Evolutionary conservation across 2,888 invertebrate genomes (phyloP).

Genomic region (Ophion ventricosus): DNA sequence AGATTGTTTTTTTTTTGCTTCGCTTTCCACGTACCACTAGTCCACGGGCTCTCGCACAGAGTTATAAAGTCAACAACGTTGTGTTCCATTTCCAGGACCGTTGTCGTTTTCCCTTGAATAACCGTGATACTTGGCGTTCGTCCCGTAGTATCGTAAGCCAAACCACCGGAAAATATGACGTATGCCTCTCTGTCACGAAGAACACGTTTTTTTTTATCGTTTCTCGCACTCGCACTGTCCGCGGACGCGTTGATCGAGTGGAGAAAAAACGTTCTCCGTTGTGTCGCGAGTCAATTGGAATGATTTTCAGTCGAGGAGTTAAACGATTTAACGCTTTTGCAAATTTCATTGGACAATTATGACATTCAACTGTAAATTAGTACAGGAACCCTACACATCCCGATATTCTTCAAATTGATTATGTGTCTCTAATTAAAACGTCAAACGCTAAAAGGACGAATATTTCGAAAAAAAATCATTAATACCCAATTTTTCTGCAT

Average conservation of each 20-base stretch:
- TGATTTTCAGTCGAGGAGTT: conserved; percentile 1
- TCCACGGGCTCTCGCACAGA: conserved; percentile 97
- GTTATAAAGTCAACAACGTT: conserved; percentile 98
- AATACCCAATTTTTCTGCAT: no score
- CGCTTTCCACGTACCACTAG: conserved; percentile 88
- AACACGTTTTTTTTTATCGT: conserved; percentile 15
- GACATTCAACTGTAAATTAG: neutral
- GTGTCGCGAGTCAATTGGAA: neutral
- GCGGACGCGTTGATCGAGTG: neutral
- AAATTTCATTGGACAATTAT: neutral
- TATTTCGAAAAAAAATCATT: no score
- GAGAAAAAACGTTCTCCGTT: conserved; percentile 8
- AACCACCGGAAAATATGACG: conserved; percentile 98
- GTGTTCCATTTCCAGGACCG: conserved; percentile 99
- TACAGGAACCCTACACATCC: neutral
- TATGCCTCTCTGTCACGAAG: conserved; percentile 90
- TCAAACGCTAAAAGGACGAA: no score
- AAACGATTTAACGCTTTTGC: neutral
- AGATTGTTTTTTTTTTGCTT: conserved; percentile 1
- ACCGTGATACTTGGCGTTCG: conserved; percentile 97
- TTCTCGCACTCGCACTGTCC: neutral
- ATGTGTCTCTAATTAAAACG: neutral
- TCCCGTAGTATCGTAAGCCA: conserved; percentile 95
- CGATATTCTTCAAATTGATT: neutral
- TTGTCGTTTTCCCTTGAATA: conserved; percentile 97